These are phyloP conservation scores for Pomacea canaliculata DNA, from an alignment of 2,888 invertebrate genomes.

Conservation along the genomic window DNA sequence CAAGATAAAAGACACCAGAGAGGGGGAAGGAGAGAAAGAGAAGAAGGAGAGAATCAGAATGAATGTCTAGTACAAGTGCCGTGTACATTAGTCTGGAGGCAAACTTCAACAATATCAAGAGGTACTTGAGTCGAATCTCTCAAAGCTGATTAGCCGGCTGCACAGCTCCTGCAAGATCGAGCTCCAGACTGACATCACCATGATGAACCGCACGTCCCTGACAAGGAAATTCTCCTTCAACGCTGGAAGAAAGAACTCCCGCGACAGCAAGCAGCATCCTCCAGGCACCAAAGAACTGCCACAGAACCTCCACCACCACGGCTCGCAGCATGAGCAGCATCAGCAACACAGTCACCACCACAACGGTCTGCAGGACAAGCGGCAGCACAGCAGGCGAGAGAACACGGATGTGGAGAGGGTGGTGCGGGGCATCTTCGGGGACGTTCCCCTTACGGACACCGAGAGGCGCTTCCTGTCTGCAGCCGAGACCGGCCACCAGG, in stretches of 20 bases:
- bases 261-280: constrained; percentile 30
- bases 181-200: neutral
- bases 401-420: constrained; percentile 37
- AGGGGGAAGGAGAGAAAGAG: constrained; percentile 6
- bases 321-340: neutral
- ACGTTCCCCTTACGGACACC: constrained; percentile 43
- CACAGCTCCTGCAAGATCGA: no score
- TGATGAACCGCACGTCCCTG: constrained; percentile 34
- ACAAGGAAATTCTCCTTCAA: constrained; percentile 30
- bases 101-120: no score
- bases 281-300: neutral
- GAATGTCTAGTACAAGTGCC: no score
- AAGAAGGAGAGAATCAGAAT: neutral
- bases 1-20: neutral
- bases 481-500: constrained; percentile 38
- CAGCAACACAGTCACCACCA: constrained; percentile 3
- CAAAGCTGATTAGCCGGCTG: no score
- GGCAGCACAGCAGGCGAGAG: constrained; percentile 35
- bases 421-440: constrained; percentile 44
- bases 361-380: constrained; percentile 30
- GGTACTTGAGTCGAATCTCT: no score
- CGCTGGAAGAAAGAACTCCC: constrained; percentile 30
- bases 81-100: neutral
- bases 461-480: constrained; percentile 41
- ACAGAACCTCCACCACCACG: neutral